Evolutionary conservation across 1,140 invertebrate species (phyloP).

Genomic region (Drosophila punjabiensis): DNA sequence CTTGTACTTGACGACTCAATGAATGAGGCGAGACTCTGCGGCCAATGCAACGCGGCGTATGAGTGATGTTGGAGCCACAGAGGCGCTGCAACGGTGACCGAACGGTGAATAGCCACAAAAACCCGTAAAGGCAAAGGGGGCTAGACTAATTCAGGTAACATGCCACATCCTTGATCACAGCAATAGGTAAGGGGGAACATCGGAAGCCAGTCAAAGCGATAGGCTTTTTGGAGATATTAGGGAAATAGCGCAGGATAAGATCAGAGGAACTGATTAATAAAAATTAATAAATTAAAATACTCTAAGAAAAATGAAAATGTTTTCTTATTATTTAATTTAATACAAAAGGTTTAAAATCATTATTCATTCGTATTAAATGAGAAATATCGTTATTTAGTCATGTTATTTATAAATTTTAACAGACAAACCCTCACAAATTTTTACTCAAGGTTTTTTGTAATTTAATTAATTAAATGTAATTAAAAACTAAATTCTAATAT

Average conservation of each 20-base stretch:
- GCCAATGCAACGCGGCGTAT: slow-evolving; percentile 56
- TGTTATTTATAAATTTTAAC: background rate
- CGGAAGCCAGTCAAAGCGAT: background rate
- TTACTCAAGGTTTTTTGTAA: background rate
- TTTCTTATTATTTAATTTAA: no score
- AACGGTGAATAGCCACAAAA: slow-evolving; percentile 13
- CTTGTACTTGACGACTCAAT: slow-evolving; percentile 82
- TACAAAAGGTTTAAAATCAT: no score
- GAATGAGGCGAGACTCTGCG: slow-evolving; percentile 65
- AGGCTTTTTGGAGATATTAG: background rate
- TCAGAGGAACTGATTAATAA: background rate
- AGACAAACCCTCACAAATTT: background rate
- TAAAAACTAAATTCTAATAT: background rate
- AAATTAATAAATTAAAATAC: no score
- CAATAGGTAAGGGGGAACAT: background rate
- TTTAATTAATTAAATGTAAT: no score
- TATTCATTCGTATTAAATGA: no score
- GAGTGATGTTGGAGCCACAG: slow-evolving; percentile 55
- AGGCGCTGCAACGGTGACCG: slow-evolving; percentile 20
- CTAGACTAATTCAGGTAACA: slow-evolving; percentile 44
- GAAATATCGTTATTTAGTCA: background rate
- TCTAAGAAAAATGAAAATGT: no score
- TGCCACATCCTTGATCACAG: slow-evolving; percentile 51
- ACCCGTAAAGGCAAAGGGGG: slow-evolving; percentile 7
- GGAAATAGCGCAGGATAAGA: background rate